A percentile compares a stretch with the other conserved stretches of the same genome.
Evolutionary conservation across 2,113 vertebrate genomes (phyloP).

Genomic region (Diadophis punctatus): DNA sequence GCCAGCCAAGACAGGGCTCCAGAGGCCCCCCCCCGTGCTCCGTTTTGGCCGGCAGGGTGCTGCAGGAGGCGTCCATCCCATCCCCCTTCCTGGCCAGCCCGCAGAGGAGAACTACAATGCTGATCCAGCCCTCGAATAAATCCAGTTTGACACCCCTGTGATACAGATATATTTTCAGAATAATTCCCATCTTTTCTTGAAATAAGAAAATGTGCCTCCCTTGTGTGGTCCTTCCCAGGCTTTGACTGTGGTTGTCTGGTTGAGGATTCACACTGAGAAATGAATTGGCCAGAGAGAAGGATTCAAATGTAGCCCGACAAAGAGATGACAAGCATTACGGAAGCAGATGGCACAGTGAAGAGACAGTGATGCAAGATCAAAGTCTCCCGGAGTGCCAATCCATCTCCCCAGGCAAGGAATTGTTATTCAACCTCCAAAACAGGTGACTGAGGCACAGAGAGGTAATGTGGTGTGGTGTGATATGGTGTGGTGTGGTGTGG

Average conservation of each 20-base stretch:
- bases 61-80: no score
- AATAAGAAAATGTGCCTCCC: background rate
- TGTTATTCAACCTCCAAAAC: background rate
- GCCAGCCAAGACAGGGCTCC: no score
- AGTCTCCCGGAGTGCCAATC: background rate
- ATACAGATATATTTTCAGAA: background rate
- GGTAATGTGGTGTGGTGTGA: background rate
- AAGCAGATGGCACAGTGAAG: background rate
- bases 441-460: background rate
- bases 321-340: background rate
- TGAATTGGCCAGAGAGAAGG: background rate
- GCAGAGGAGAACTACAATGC: no score
- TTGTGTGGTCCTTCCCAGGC: background rate
- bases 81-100: no score
- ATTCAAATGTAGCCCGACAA: background rate
- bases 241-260: background rate
- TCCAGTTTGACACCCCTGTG: no score
- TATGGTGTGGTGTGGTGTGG: background rate
- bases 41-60: no score
- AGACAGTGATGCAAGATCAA: background rate
- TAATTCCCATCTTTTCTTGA: background rate
- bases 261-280: background rate
- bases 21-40: accelerated
- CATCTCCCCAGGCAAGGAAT: background rate
- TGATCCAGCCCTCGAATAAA: no score